phyloP scores from a whole-genome alignment of 2,888 invertebrate species.

The Beris morrisii region DNA sequence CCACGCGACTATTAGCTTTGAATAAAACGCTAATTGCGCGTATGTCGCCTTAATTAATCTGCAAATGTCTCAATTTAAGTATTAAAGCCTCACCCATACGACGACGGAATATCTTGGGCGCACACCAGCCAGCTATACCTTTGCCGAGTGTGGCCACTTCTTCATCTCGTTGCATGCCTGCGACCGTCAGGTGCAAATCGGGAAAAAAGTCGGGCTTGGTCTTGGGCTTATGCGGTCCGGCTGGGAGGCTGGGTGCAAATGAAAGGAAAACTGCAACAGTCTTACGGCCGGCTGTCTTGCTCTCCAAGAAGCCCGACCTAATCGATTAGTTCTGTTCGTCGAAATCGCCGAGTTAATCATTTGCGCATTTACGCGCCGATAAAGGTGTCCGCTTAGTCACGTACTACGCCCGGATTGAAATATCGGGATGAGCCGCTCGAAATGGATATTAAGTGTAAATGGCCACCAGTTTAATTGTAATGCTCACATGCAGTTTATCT shows the following conservation, averaged over 20 bases:
- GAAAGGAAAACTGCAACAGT: constrained; percentile 11
- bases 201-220: constrained; percentile 20
- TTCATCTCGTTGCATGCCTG: too few relatives aligned
- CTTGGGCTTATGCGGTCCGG: not conserved
- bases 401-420: constrained; percentile 28
- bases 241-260: constrained; percentile 12
- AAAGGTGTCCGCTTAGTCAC: constrained; percentile 31
- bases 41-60: constrained; percentile 41
- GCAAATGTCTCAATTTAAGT: constrained; percentile 37
- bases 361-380: constrained; percentile 35
- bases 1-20: constrained; percentile 40
- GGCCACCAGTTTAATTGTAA: constrained; percentile 25
- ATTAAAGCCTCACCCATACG: constrained; percentile 5
- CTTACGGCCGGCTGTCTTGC: not conserved
- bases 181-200: constrained; percentile 23
- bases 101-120: not conserved
- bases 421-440: constrained; percentile 23
- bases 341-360: constrained; percentile 35
- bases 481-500: constrained; percentile 19
- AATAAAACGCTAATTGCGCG: constrained; percentile 40
- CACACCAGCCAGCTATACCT: not conserved
- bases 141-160: too few relatives aligned
- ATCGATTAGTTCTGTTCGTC: constrained; percentile 37
- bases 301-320: constrained; percentile 20
- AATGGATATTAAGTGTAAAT: constrained; percentile 33